Percentiles rank a stretch among this genome's conserved stretches.
Evolutionary conservation across 2,797 vertebrate genomes (phyloP).

Genomic region (Acanthurus lineatus): DNA sequence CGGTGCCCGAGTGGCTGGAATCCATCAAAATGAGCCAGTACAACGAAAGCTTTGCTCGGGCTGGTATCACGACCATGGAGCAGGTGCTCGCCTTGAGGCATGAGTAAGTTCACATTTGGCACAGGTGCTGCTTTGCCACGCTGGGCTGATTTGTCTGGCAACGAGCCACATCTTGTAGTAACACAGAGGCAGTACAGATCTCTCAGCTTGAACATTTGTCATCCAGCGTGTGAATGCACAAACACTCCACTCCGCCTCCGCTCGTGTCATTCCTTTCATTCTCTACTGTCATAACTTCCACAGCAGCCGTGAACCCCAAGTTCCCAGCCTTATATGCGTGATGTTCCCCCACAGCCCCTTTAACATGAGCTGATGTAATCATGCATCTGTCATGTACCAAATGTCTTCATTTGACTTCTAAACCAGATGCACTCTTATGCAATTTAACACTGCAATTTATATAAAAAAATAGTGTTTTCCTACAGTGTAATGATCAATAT

Average conservation of each 20-base stretch:
- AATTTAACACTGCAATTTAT: too few relatives aligned
- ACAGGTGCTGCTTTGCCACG: slow-evolving; percentile 52
- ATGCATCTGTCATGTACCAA: neutral
- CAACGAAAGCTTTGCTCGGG: slow-evolving; percentile 90
- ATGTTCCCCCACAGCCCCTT: neutral
- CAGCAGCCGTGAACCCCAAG: neutral
- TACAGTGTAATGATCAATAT: too few relatives aligned
- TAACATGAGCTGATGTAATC: neutral
- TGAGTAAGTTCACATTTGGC: slow-evolving; percentile 91
- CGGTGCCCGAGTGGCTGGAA: slow-evolving; percentile 95
- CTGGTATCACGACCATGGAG: slow-evolving; percentile 92
- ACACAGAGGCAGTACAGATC: slow-evolving; percentile 66
- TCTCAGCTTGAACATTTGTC: slow-evolving; percentile 70
- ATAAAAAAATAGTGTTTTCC: neutral
- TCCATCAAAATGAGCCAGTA: slow-evolving; percentile 98
- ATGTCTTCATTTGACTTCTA: neutral
- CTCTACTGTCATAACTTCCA: slow-evolving; percentile 28
- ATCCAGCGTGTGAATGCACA: slow-evolving; percentile 47
- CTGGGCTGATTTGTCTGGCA: slow-evolving; percentile 39
- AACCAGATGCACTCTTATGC: neutral
- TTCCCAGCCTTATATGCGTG: neutral
- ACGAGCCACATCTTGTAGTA: slow-evolving; percentile 43
- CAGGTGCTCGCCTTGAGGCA: slow-evolving; percentile 93
- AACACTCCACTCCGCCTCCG: slow-evolving; percentile 27
- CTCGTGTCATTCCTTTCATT: slow-evolving; percentile 65